Conservation (phyloP, 2,888 invertebrate genomes). For the Hypomecis atomaria region DNA sequence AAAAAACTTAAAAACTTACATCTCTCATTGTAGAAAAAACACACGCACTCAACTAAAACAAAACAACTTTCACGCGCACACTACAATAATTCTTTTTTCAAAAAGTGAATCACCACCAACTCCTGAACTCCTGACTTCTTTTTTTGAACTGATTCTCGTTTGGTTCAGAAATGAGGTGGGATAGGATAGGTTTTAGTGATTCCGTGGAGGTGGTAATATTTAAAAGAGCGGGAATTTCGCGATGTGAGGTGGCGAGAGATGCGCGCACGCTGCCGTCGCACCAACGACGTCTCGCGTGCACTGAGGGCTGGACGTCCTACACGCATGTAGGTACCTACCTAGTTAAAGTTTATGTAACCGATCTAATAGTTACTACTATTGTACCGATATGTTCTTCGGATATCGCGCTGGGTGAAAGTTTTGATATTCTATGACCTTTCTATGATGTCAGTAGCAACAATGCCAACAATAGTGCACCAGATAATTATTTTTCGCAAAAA, state of each 20-base stretch:
- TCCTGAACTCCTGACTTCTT: neutral
- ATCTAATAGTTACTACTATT: neutral
- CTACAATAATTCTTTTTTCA: too few relatives aligned
- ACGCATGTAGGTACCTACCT: too few relatives aligned
- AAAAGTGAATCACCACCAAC: too few relatives aligned
- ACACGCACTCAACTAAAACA: too few relatives aligned
- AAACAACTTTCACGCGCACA: too few relatives aligned
- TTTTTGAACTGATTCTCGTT: neutral
- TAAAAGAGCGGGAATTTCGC: neutral
- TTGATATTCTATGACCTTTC: neutral
- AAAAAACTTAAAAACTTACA: too few relatives aligned
- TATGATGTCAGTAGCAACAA: too few relatives aligned
- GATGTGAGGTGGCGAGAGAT: neutral
- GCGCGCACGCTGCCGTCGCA: constrained; percentile 11
- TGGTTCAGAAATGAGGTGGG: too few relatives aligned
- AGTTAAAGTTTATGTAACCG: neutral
- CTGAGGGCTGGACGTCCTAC: constrained; percentile 2
- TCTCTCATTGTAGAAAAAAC: too few relatives aligned
- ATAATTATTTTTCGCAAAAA: too few relatives aligned
- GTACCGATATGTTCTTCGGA: neutral
- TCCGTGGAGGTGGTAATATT: neutral
- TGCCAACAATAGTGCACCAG: too few relatives aligned
- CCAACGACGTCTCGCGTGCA: constrained; percentile 18
- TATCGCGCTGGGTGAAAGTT: neutral
- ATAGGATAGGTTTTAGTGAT: too few relatives aligned